Percentiles rank a stretch among this genome's conserved stretches.
phyloP scores from a whole-genome alignment of 2,113 vertebrate genomes.

The Brachirus orientalis region DNA sequence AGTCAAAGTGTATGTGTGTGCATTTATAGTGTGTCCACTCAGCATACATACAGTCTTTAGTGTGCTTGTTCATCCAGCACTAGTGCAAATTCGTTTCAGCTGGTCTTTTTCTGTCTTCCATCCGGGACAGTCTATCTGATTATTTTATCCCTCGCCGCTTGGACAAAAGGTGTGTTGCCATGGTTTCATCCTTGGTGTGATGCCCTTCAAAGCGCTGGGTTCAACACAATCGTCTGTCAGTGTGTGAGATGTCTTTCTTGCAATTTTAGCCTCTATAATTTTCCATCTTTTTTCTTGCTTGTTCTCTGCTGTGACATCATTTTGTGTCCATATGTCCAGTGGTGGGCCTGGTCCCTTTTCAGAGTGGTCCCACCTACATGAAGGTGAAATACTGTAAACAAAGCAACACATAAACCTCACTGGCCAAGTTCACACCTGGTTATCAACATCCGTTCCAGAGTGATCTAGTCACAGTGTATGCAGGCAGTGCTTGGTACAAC shows the following conservation, averaged over 20 bases:
- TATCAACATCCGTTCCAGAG: too few relatives aligned
- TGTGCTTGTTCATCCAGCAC: slow-evolving; percentile 79
- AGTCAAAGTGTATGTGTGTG: slow-evolving; percentile 55
- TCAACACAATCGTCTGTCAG: slow-evolving; percentile 61
- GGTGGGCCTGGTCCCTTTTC: slow-evolving; percentile 63
- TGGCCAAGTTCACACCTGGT: too few relatives aligned
- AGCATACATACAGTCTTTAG: slow-evolving; percentile 72
- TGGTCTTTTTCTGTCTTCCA: slow-evolving; percentile 72
- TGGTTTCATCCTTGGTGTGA: slow-evolving; percentile 76
- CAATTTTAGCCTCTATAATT: slow-evolving; percentile 42
- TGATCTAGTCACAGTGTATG: too few relatives aligned
- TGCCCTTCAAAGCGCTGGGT: slow-evolving; percentile 65
- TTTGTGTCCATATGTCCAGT: slow-evolving; percentile 55
- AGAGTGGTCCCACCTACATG: slow-evolving; percentile 67
- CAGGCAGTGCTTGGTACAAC: too few relatives aligned
- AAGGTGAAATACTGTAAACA: slow-evolving; percentile 30
- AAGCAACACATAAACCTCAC: background rate
- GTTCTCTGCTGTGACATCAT: slow-evolving; percentile 51
- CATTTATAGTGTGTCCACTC: slow-evolving; percentile 73
- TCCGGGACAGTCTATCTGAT: slow-evolving; percentile 50
- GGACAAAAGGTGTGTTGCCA: slow-evolving; percentile 75
- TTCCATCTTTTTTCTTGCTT: slow-evolving; percentile 17
- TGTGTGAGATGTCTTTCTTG: slow-evolving; percentile 56
- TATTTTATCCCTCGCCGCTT: slow-evolving; percentile 53
- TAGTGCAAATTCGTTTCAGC: slow-evolving; percentile 81